Conservation (phyloP, 2,888 invertebrate genomes). For the Hetaerina titia region DNA sequence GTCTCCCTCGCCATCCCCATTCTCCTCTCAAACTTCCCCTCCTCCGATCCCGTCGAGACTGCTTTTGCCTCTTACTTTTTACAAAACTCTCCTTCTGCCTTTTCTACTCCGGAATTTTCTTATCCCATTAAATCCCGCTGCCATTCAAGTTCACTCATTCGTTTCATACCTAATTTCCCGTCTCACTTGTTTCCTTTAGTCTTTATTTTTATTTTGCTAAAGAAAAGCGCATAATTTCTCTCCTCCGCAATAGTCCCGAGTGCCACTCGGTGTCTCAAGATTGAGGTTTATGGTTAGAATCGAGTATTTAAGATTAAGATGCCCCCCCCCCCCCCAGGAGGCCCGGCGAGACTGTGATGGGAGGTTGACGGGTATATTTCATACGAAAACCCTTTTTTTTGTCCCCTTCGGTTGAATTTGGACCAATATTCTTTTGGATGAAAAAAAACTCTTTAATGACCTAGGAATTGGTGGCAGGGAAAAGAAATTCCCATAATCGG, state of each 20-base stretch:
- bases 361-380: too few relatives aligned
- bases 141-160: slow-evolving; percentile 34
- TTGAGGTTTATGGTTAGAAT: not conserved
- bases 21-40: not conserved
- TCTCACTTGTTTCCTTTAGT: slow-evolving; percentile 4
- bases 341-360: too few relatives aligned
- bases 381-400: too few relatives aligned
- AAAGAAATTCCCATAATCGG: too few relatives aligned
- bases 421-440: too few relatives aligned
- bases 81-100: not conserved
- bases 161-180: slow-evolving; percentile 49
- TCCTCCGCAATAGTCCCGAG: slow-evolving; percentile 18
- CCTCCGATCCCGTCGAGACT: not conserved
- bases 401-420: too few relatives aligned
- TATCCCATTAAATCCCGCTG: slow-evolving; percentile 14
- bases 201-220: not conserved
- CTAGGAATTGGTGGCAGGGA: too few relatives aligned
- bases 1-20: not conserved
- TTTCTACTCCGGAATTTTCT: not conserved
- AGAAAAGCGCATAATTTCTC: slow-evolving; percentile 7
- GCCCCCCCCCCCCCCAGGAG: too few relatives aligned
- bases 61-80: not conserved
- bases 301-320: not conserved
- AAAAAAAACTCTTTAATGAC: too few relatives aligned
- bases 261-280: not conserved